Percentiles rank a stretch among this genome's conserved stretches.
Conservation (phyloP, 1,140 invertebrate genomes). For the Dryas iulia region DNA sequence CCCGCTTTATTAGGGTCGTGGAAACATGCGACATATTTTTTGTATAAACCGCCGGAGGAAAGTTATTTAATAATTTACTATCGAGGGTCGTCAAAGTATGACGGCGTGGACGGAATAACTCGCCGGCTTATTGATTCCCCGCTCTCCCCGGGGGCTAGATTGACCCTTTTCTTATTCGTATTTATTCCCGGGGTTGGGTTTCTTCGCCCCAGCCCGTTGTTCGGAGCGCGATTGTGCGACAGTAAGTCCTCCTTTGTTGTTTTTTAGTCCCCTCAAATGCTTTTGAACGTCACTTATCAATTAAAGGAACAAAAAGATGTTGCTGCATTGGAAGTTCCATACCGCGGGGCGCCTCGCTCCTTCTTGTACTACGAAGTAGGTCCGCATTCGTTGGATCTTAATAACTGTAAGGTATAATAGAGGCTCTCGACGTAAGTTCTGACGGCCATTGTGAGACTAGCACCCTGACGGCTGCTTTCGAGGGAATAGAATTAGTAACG, state of each 20-base stretch:
- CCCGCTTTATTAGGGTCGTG: slow-evolving; percentile 7
- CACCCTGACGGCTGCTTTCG: background rate
- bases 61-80: slow-evolving; percentile 34
- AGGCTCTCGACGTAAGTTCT: background rate
- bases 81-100: slow-evolving; percentile 28
- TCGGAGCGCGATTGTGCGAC: slow-evolving; percentile 36
- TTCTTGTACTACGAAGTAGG: background rate
- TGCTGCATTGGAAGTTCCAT: background rate
- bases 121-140: slow-evolving; percentile 33
- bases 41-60: slow-evolving; percentile 17
- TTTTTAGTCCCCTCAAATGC: slow-evolving; percentile 8
- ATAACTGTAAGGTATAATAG: background rate
- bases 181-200: slow-evolving; percentile 21
- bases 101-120: slow-evolving; percentile 34
- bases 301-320: slow-evolving; percentile 18
- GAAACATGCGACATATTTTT: slow-evolving; percentile 17
- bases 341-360: background rate
- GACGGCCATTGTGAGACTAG: background rate
- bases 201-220: slow-evolving; percentile 31
- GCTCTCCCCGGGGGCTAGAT: slow-evolving; percentile 17
- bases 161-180: slow-evolving; percentile 22
- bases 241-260: slow-evolving; percentile 40
- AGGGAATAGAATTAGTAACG: background rate
- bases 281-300: slow-evolving; percentile 32
- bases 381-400: background rate